Percentiles rank a stretch among this genome's conserved stretches.
Evolutionary conservation across 2,797 vertebrate species (phyloP).

Genomic region (Argentina silus): DNA sequence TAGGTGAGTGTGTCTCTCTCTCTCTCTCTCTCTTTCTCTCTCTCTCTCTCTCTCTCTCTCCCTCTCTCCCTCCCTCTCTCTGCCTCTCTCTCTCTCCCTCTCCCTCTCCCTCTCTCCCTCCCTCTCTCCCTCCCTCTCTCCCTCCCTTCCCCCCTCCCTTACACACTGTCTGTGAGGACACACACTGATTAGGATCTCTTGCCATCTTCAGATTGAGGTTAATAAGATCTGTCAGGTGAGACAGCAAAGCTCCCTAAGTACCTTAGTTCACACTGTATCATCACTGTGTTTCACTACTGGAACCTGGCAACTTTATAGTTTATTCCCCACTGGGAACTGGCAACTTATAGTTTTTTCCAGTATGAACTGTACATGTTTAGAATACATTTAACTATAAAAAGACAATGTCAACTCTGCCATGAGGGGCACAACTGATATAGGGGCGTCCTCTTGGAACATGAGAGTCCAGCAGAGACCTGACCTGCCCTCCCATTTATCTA

Average conservation of each 20-base stretch:
- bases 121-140: slow-evolving; percentile 8
- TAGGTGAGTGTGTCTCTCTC: not conserved
- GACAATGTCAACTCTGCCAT: too few relatives aligned
- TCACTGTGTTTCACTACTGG: not conserved
- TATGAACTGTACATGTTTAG: too few relatives aligned
- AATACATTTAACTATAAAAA: too few relatives aligned
- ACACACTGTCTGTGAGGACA: slow-evolving; percentile 51
- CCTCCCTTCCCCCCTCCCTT: not conserved
- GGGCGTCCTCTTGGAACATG: too few relatives aligned
- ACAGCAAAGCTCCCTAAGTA: slow-evolving; percentile 76
- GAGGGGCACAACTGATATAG: too few relatives aligned
- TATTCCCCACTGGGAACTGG: too few relatives aligned
- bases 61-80: not conserved
- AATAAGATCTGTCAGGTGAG: slow-evolving; percentile 76
- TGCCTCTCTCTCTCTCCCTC: slow-evolving; percentile 4
- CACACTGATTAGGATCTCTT: slow-evolving; percentile 72
- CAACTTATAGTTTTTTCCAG: not conserved
- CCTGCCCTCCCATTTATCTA: too few relatives aligned
- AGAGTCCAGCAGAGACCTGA: too few relatives aligned
- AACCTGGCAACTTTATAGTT: not conserved
- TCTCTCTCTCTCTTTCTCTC: not conserved
- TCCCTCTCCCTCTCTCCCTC: not conserved
- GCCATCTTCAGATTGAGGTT: slow-evolving; percentile 79
- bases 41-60: slow-evolving; percentile 9
- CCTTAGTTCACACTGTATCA: not conserved